Conservation (phyloP, 2,888 invertebrate species). For the Stegana nigrithorax region DNA sequence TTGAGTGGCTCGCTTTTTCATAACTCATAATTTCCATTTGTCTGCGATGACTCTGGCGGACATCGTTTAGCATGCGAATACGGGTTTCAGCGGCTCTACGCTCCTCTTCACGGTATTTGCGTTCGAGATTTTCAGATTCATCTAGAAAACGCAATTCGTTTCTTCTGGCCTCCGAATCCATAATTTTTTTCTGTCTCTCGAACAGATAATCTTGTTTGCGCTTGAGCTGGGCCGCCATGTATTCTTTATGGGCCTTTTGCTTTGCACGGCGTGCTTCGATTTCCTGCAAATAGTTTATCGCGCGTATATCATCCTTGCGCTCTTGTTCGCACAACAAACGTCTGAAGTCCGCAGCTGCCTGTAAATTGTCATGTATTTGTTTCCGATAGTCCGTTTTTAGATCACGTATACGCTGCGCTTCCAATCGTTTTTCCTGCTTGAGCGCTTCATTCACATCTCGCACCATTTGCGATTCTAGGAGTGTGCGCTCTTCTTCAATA, state of each 20-base stretch:
- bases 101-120: slow-evolving; percentile 47
- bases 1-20: slow-evolving; percentile 41
- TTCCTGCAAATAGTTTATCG: slow-evolving; percentile 33
- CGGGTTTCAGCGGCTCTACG: slow-evolving; percentile 36
- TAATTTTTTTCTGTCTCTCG: slow-evolving; percentile 43
- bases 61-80: slow-evolving; percentile 30
- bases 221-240: slow-evolving; percentile 32
- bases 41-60: slow-evolving; percentile 36
- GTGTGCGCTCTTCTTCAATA: slow-evolving; percentile 40
- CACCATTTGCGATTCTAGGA: slow-evolving; percentile 36
- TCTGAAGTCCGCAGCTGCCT: slow-evolving; percentile 37
- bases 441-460: slow-evolving; percentile 34
- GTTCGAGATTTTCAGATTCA: slow-evolving; percentile 45
- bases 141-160: slow-evolving; percentile 49
- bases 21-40: slow-evolving; percentile 36
- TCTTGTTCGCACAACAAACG: slow-evolving; percentile 48
- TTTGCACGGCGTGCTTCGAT: slow-evolving; percentile 38
- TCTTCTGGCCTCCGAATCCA: slow-evolving; percentile 45
- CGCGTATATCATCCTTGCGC: slow-evolving; percentile 43
- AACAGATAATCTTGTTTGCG: slow-evolving; percentile 35
- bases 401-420: background rate
- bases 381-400: slow-evolving; percentile 40
- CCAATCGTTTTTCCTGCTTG: slow-evolving; percentile 27
- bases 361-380: slow-evolving; percentile 38
- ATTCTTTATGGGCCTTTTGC: slow-evolving; percentile 30